Evolutionary conservation across 2,797 vertebrate species (phyloP), one percentile per base, ranked within the genome.

Genomic region (Poecilia gillii): DNA sequence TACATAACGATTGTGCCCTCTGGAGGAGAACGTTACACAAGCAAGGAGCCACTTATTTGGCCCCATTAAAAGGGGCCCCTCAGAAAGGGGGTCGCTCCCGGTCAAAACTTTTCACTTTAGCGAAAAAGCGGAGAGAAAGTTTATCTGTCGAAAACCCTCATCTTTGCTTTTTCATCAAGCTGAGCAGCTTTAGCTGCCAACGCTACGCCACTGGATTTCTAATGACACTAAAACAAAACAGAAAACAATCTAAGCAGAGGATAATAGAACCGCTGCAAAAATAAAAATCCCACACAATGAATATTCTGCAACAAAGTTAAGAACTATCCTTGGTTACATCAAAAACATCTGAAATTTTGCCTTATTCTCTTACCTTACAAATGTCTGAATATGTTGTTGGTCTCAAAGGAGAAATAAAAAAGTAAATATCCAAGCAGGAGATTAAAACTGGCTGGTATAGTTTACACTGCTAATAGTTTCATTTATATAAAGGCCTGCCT

Each of bases 1-100:
- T 93, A 94, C 88, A 92, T 95, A 93, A 90, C 79, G 90, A 91
- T 90, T 95, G 87, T 94, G 94, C 90, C 94, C 96, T 94, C 95
- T 91, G 90, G 95, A 96, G 94, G 94, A 94, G 92, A 93, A 91
- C 81, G 88, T 59, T 78, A 89, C 84, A 88, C 55, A 72, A 91
- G 92, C 92, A 93, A 91, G 84, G 86, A 93, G 94, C 89, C 91
- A 92, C 93, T 96, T 96, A 95, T 95, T 96, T 96, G 96, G 96
- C 95, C 95, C 94, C 93, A 95, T 96, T 94, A 96, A 96, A 96
- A 51, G 90, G 83, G 93, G 85, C 80, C 89, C 93, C 91, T 90
- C 84, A 81, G 91, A 90, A 94, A 88, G 89, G 91, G 90, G 90
- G 93, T 93, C 90, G 91, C 88, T 91, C 88, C 88, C 88, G 92